Evolutionary conservation across 1,140 invertebrate species (phyloP).

Genomic region (Cydia pomonella): DNA sequence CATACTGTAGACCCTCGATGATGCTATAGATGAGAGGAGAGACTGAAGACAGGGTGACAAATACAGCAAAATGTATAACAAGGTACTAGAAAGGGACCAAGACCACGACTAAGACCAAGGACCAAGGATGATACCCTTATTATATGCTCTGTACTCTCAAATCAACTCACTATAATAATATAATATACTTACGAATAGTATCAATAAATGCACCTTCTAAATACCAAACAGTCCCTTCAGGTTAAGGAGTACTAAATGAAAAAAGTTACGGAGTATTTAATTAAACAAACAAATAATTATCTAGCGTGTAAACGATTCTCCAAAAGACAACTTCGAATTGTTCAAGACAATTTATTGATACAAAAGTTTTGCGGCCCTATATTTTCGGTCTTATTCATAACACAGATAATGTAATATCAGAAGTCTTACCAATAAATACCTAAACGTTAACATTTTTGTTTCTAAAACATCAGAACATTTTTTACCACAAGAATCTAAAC

Average conservation of each 20-base stretch:
- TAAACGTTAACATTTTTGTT: too few species aligned
- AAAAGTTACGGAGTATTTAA: conserved; percentile 26
- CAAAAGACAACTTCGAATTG: conserved; percentile 24
- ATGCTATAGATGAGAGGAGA: too few species aligned
- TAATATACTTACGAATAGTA: too few species aligned
- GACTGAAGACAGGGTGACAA: too few species aligned
- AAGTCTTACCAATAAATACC: not conserved
- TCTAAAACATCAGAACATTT: too few species aligned
- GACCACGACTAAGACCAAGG: too few species aligned
- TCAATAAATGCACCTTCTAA: not conserved
- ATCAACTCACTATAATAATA: too few species aligned
- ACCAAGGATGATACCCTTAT: too few species aligned
- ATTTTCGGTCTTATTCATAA: conserved; percentile 19
- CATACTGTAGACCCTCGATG: too few species aligned
- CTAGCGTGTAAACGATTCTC: conserved; percentile 30
- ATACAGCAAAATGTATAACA: too few species aligned
- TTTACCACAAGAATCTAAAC: not conserved
- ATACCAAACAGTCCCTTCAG: not conserved
- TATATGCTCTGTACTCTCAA: too few species aligned
- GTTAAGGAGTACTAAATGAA: conserved; percentile 15
- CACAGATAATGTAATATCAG: not conserved
- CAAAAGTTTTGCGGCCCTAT: conserved; percentile 19
- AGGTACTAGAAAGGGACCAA: too few species aligned
- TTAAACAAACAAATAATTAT: conserved; percentile 33
- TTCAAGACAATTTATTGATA: conserved; percentile 28